phyloP scores from a whole-genome alignment of 2,888 invertebrate genomes.

The Morpho achilles region DNA sequence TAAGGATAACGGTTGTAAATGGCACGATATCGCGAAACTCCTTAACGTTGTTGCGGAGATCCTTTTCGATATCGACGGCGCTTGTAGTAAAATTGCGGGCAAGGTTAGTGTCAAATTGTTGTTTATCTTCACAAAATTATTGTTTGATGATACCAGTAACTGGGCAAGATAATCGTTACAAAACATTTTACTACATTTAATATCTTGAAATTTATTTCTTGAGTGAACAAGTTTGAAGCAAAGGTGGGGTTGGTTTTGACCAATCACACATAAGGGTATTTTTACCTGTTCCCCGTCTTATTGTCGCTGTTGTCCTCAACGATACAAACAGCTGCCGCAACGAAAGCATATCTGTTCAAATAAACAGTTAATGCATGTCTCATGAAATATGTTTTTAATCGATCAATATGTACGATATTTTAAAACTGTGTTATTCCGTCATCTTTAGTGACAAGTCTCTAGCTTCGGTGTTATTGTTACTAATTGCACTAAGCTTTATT shows the following conservation, averaged over 20 bases:
- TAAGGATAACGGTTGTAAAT: slow-evolving; percentile 71
- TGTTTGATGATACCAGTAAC: slow-evolving; percentile 4
- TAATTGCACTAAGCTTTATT: slow-evolving; percentile 33
- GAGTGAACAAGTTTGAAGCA: slow-evolving; percentile 1
- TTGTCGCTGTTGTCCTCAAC: slow-evolving; percentile 13
- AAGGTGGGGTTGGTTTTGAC: slow-evolving; percentile 21
- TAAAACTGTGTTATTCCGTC: slow-evolving; percentile 20
- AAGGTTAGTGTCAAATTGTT: slow-evolving; percentile 58
- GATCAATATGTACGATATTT: slow-evolving; percentile 15
- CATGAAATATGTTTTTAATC: slow-evolving; percentile 6
- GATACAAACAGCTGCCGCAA: slow-evolving; percentile 25
- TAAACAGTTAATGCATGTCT: neutral
- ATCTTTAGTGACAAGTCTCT: slow-evolving; percentile 27
- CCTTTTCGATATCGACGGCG: slow-evolving; percentile 69
- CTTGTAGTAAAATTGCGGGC: slow-evolving; percentile 59
- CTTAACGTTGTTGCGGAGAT: slow-evolving; percentile 65
- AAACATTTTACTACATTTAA: neutral
- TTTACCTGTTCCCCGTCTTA: slow-evolving; percentile 52
- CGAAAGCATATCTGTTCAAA: slow-evolving; percentile 6
- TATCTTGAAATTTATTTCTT: neutral
- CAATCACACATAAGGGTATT: slow-evolving; percentile 34
- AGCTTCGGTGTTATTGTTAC: slow-evolving; percentile 37
- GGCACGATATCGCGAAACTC: slow-evolving; percentile 71
- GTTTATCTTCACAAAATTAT: slow-evolving; percentile 15
- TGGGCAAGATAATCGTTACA: neutral